These are phyloP conservation scores for Botia almorhae DNA, from an alignment of 2,797 vertebrate genomes.

Conservation along the genomic window DNA sequence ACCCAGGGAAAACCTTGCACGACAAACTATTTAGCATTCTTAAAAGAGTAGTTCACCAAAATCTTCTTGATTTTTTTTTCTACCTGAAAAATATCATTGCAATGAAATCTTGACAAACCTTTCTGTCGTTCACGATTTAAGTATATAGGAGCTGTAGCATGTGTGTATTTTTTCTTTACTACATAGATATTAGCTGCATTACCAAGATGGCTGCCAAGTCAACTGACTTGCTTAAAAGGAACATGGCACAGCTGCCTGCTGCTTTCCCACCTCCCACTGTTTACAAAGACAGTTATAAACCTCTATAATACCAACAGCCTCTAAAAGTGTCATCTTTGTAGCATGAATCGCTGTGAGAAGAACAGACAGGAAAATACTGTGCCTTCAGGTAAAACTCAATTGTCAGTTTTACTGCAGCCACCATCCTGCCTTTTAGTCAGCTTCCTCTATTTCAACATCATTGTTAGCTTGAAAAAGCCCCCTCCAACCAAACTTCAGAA, in stretches of 20 bases:
- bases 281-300: conserved; percentile 49
- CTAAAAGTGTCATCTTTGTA: conserved; percentile 52
- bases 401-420: conserved; percentile 51
- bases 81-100: background rate
- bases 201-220: background rate
- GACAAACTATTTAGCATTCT: too few species aligned
- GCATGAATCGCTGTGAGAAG: conserved; percentile 53
- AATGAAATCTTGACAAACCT: too few species aligned
- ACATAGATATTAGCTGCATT: background rate
- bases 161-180: background rate
- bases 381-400: conserved; percentile 49
- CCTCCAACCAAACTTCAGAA: conserved; percentile 10
- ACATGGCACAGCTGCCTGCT: conserved; percentile 23
- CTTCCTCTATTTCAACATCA: conserved; percentile 47
- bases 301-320: conserved; percentile 38
- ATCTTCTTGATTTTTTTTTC: background rate
- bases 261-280: conserved; percentile 45
- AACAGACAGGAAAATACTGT: conserved; percentile 44
- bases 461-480: conserved; percentile 54
- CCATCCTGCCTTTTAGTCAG: conserved; percentile 34
- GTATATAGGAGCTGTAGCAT: background rate
- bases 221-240: conserved; percentile 24
- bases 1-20: too few species aligned
- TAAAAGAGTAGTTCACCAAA: too few species aligned
- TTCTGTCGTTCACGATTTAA: background rate